These are phyloP conservation scores for Alethe castanea DNA, from an alignment of 2,113 vertebrate genomes.

Conservation along the genomic window DNA sequence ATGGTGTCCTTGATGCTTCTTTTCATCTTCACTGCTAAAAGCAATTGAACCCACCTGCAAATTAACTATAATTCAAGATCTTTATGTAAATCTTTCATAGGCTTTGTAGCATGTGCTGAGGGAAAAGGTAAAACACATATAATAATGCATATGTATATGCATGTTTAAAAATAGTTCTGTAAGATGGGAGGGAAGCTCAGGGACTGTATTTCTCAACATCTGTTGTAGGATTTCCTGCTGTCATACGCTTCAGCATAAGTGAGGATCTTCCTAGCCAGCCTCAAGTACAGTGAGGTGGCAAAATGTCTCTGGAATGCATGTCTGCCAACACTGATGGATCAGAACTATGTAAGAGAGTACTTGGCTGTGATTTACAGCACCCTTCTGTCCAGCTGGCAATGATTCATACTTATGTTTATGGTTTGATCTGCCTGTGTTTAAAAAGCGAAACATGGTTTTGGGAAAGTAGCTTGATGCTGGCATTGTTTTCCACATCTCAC, in stretches of 20 bases:
- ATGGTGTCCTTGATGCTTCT: constrained; percentile 54
- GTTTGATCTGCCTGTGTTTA: not conserved
- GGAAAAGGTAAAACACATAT: not conserved
- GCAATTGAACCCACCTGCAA: constrained; percentile 25
- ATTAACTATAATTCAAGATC: constrained; percentile 54
- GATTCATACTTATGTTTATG: not conserved
- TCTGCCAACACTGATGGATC: not conserved
- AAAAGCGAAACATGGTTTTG: not conserved
- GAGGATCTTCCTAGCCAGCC: not conserved
- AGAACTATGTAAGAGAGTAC: not conserved
- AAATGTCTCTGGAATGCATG: not conserved
- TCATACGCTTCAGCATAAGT: not conserved
- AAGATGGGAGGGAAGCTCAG: constrained; percentile 18
- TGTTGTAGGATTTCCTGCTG: constrained; percentile 8
- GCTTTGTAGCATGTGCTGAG: constrained; percentile 25
- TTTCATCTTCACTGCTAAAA: constrained; percentile 54
- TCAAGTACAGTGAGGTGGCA: not conserved
- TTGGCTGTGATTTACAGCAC: not conserved
- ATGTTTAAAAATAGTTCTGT: constrained; percentile 49
- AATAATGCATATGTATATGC: not conserved
- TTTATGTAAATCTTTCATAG: not conserved
- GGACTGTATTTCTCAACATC: not conserved
- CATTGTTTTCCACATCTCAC: not conserved
- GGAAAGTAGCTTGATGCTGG: not conserved
- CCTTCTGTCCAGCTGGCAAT: not conserved